Conservation (phyloP, 2,888 invertebrate species). For the Eretmocerus hayati region DNA sequence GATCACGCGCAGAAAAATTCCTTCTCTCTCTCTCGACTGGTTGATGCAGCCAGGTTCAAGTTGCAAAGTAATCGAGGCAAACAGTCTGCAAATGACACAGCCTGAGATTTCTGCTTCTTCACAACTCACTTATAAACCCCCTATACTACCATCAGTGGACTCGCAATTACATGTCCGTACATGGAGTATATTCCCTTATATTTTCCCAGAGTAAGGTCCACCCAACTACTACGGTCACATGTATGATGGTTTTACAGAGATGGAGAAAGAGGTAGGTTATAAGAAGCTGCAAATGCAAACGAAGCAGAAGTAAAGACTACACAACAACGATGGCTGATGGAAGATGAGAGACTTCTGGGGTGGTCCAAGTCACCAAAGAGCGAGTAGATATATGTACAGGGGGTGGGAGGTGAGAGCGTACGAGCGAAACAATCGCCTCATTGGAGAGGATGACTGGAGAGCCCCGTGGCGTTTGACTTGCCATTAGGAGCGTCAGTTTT, state of each 20-base stretch:
- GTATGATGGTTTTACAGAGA: constrained; percentile 2
- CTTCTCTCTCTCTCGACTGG: too few relatives aligned
- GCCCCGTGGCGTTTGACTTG: constrained; percentile 48
- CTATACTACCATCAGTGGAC: too few relatives aligned
- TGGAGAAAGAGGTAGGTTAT: not conserved
- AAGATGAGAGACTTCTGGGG: not conserved
- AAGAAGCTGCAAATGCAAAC: not conserved
- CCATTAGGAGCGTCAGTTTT: constrained; percentile 49
- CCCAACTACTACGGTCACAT: not conserved
- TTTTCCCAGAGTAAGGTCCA: not conserved
- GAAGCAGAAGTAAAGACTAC: not conserved
- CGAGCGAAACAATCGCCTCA: constrained; percentile 48
- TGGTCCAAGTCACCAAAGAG: not conserved
- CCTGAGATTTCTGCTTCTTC: not conserved
- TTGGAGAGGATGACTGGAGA: constrained; percentile 48
- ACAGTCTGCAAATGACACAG: constrained; percentile 17
- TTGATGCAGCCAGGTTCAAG: too few relatives aligned
- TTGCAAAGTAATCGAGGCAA: constrained; percentile 1
- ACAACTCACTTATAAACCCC: too few relatives aligned
- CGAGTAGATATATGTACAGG: constrained; percentile 11
- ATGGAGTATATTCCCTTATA: not conserved
- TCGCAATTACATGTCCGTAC: not conserved
- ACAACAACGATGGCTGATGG: not conserved
- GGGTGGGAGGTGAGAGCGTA: constrained; percentile 34
- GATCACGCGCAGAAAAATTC: too few relatives aligned